phyloP scores from a whole-genome alignment of 2,888 invertebrate genomes.

The Gisinianus flammeolus region DNA sequence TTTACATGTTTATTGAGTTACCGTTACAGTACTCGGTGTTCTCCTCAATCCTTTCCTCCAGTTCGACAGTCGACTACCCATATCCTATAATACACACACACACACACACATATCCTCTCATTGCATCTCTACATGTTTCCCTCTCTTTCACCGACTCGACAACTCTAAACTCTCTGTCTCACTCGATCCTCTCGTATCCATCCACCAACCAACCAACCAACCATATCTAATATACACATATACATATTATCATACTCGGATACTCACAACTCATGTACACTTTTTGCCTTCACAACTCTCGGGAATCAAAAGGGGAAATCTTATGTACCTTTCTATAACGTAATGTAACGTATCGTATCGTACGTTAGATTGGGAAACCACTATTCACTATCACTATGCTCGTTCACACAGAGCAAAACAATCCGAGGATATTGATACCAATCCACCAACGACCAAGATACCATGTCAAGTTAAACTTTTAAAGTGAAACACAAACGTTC shows the following conservation, averaged over 20 bases:
- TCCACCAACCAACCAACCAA: no score
- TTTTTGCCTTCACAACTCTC: not conserved
- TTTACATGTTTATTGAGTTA: slow-evolving; percentile 45
- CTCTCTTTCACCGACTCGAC: not conserved
- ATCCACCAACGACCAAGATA: no score
- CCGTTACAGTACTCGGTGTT: slow-evolving; percentile 6
- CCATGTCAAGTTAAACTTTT: no score
- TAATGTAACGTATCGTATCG: not conserved
- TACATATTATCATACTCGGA: no score
- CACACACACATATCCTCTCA: not conserved
- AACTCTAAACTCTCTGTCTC: no score
- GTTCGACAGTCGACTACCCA: not conserved
- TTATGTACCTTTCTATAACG: slow-evolving; percentile 25
- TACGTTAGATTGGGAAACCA: not conserved
- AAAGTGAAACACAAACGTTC: no score
- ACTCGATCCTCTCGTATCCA: no score
- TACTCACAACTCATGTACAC: slow-evolving; percentile 8
- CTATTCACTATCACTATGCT: not conserved
- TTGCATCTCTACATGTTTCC: not conserved
- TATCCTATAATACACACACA: not conserved
- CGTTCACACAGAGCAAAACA: not conserved
- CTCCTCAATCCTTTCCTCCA: no score
- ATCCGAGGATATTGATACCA: not conserved
- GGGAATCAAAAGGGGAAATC: slow-evolving; percentile 22
- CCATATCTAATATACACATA: no score